Conservation (phyloP, 2,113 vertebrate genomes). For the Pleuronectes platessa region DNA sequence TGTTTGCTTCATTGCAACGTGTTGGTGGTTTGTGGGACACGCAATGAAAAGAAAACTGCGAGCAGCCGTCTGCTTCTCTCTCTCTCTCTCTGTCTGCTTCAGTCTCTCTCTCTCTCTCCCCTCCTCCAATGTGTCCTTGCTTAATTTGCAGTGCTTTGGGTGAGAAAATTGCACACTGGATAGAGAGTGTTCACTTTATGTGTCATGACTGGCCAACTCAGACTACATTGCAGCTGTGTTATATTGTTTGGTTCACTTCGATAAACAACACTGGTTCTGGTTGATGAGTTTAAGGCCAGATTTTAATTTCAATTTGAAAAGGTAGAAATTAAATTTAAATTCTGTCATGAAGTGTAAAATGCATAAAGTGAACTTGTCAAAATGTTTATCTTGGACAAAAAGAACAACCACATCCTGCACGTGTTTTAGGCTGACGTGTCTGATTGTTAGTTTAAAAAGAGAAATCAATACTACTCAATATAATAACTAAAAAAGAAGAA, state of each 20-base stretch:
- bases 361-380: background rate
- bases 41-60: slow-evolving; percentile 53
- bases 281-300: slow-evolving; percentile 20
- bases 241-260: slow-evolving; percentile 38
- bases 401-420: background rate
- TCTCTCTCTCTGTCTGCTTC: background rate
- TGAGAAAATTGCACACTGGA: slow-evolving; percentile 56
- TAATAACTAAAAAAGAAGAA: background rate
- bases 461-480: background rate
- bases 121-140: slow-evolving; percentile 15
- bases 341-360: background rate
- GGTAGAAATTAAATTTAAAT: background rate
- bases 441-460: background rate
- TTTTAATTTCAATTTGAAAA: background rate
- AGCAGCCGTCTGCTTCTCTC: slow-evolving; percentile 24
- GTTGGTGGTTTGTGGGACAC: slow-evolving; percentile 62
- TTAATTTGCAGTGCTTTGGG: slow-evolving; percentile 59
- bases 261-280: slow-evolving; percentile 32
- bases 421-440: background rate
- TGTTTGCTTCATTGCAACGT: slow-evolving; percentile 62
- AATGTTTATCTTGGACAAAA: background rate
- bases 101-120: slow-evolving; percentile 10
- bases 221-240: slow-evolving; percentile 40
- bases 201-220: slow-evolving; percentile 50
- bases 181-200: slow-evolving; percentile 51